phyloP scores from a whole-genome alignment of 1,140 invertebrate species.

The Aphaenogaster ashmeadi region DNA sequence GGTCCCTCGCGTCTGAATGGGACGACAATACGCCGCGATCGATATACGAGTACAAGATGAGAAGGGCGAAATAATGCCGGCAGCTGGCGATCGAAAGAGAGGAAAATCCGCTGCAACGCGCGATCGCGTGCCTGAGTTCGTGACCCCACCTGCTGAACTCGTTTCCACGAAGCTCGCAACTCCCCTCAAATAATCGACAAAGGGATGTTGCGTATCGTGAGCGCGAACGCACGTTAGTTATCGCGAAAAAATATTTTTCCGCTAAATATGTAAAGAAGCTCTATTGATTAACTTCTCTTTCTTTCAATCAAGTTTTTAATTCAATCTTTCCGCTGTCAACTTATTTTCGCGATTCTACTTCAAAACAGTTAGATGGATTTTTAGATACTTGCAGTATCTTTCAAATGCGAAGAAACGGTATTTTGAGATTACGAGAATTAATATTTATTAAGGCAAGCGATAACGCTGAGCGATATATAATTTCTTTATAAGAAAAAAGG shows the following conservation, averaged over 20 bases:
- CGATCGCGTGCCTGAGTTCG: constrained; percentile 59
- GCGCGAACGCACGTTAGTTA: not conserved
- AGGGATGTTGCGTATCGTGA: not conserved
- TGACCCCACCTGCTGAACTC: constrained; percentile 68
- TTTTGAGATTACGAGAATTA: not conserved
- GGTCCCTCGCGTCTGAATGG: constrained; percentile 25
- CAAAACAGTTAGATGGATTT: not conserved
- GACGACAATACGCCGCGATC: constrained; percentile 46
- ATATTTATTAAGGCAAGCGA: not conserved
- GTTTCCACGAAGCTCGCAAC: constrained; percentile 51
- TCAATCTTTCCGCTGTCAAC: not conserved
- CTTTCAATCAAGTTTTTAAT: not conserved
- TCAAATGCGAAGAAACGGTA: not conserved
- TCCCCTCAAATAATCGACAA: constrained; percentile 30
- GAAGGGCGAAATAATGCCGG: constrained; percentile 50
- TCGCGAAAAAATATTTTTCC: not conserved
- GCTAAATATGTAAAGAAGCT: not conserved
- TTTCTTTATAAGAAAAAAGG: not conserved
- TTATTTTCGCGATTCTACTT: not conserved
- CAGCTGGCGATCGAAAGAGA: constrained; percentile 67
- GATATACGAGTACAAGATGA: constrained; percentile 52
- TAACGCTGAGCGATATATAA: not conserved
- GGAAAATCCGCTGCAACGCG: constrained; percentile 58
- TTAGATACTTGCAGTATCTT: not conserved
- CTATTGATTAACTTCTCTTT: not conserved